Conservation (phyloP, 2,113 vertebrate genomes). For the Rhinolophus ferrumequinum region DNA sequence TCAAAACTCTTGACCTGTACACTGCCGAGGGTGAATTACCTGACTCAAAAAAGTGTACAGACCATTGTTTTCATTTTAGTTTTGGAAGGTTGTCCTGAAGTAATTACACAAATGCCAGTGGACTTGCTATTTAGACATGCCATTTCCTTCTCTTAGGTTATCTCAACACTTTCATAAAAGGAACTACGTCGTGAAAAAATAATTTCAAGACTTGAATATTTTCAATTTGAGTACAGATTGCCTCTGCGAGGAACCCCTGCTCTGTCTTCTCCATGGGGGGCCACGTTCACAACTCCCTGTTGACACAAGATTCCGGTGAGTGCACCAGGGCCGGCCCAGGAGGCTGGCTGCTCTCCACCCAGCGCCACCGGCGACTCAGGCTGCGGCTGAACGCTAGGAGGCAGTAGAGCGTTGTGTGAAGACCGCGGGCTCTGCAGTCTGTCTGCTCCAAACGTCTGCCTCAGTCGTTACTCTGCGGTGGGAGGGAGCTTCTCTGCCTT, state of each 20-base stretch:
- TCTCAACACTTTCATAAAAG: constrained; percentile 25
- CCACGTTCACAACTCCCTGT: not conserved
- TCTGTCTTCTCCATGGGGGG: not conserved
- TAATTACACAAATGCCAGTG: constrained; percentile 37
- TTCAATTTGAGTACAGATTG: not conserved
- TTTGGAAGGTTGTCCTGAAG: not conserved
- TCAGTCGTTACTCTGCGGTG: not conserved
- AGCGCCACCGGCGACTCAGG: not conserved
- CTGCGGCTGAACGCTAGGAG: not conserved
- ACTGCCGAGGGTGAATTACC: not conserved
- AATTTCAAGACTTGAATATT: not conserved
- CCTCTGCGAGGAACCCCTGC: constrained; percentile 3
- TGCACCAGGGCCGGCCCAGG: not conserved
- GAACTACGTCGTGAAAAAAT: not conserved
- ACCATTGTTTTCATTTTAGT: constrained; percentile 17
- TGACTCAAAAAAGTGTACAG: not conserved
- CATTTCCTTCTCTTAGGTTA: not conserved
- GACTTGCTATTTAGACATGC: constrained; percentile 31
- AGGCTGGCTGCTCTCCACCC: not conserved
- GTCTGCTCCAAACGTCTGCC: not conserved
- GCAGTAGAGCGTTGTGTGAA: constrained; percentile 20
- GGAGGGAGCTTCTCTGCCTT: not conserved
- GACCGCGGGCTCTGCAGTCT: not conserved
- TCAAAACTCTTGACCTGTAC: not conserved
- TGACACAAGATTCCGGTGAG: not conserved